Conservation (phyloP, 1,140 invertebrate species). For the Notospermus geniculatus region DNA sequence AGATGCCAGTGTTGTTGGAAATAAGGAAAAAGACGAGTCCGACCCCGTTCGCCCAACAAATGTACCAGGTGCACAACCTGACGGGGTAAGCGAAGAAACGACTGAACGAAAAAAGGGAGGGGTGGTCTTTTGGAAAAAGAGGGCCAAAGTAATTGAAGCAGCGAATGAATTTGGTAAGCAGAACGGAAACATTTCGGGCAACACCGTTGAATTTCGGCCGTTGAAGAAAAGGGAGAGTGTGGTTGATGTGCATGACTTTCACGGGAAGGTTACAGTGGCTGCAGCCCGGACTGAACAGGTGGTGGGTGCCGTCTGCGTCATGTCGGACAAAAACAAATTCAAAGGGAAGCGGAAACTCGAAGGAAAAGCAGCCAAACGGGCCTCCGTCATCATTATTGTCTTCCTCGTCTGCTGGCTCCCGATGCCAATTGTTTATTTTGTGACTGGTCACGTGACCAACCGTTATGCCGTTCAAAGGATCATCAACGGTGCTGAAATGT, state of each 20-base stretch:
- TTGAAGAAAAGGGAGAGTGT: not conserved
- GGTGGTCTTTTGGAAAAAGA: too few species aligned
- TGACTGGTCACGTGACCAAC: constrained; percentile 3
- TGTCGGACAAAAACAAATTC: constrained; percentile 6
- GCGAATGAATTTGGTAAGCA: too few species aligned
- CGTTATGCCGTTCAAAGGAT: not conserved
- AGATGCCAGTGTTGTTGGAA: too few species aligned
- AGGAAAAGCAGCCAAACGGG: constrained; percentile 8
- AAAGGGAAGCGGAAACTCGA: not conserved
- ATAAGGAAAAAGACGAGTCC: too few species aligned
- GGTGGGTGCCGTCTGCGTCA: not conserved
- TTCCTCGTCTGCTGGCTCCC: constrained; percentile 4
- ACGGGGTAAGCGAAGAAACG: too few species aligned
- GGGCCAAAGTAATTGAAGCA: too few species aligned
- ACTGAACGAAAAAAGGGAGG: too few species aligned
- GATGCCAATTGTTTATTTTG: not conserved
- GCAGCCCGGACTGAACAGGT: not conserved
- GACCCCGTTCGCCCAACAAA: too few species aligned
- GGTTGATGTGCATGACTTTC: not conserved
- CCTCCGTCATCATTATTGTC: not conserved
- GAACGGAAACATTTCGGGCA: not conserved
- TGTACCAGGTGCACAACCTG: too few species aligned
- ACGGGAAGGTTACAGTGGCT: not conserved
- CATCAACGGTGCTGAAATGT: not conserved
- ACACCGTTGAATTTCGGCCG: not conserved